A percentile compares a stretch with the other conserved stretches of the same genome.
These are phyloP conservation scores for Malurus splendens DNA, from an alignment of 2,797 vertebrate genomes.

Conservation along the genomic window DNA sequence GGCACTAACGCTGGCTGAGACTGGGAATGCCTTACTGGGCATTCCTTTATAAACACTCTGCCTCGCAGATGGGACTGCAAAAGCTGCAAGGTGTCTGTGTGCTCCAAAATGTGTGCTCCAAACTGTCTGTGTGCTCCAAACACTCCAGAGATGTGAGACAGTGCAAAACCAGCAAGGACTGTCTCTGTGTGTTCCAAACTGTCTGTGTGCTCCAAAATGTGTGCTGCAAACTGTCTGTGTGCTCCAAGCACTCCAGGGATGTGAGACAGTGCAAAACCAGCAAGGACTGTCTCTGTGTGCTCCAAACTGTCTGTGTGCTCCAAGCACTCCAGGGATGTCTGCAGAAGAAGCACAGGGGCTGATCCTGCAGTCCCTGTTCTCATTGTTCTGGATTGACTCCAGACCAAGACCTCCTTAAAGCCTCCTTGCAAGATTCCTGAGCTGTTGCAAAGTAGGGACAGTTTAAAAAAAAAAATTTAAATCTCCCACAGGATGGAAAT, in stretches of 20 bases:
- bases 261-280: too few species aligned
- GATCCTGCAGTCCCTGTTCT: neutral
- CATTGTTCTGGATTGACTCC: rapidly evolving
- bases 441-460: neutral
- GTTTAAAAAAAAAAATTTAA: neutral
- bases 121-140: too few species aligned
- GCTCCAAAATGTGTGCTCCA: too few species aligned
- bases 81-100: neutral
- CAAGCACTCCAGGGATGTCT: neutral
- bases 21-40: neutral
- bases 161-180: too few species aligned
- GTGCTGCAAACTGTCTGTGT: too few species aligned
- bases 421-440: neutral
- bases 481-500: neutral
- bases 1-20: neutral
- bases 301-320: neutral
- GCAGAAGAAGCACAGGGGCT: rapidly evolving
- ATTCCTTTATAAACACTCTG: neutral
- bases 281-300: too few species aligned
- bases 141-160: too few species aligned
- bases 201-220: too few species aligned
- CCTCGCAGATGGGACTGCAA: neutral
- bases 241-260: too few species aligned
- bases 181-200: too few species aligned
- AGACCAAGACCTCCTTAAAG: neutral